Percentiles rank a stretch among this genome's conserved stretches.
phyloP scores from a whole-genome alignment of 2,888 invertebrate genomes.

The Cephus pulcher region DNA sequence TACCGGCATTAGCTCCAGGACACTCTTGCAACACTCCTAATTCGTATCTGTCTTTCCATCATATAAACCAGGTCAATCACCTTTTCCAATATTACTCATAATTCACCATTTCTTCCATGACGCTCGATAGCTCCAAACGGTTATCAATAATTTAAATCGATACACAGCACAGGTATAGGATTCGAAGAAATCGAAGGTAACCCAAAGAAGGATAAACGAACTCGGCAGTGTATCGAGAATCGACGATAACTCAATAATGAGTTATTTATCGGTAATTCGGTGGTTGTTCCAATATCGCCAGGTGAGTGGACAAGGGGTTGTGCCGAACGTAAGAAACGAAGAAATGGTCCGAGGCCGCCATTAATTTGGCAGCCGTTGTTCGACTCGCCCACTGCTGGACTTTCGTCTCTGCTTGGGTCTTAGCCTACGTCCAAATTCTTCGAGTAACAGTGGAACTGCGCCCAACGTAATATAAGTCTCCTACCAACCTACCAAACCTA shows the following conservation, averaged over 20 bases:
- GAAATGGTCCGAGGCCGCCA: constrained; percentile 48
- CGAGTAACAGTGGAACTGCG: constrained; percentile 40
- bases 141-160: background rate
- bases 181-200: background rate
- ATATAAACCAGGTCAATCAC: background rate
- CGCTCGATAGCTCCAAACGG: background rate
- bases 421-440: constrained; percentile 47
- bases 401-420: constrained; percentile 25
- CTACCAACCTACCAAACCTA: constrained; percentile 1
- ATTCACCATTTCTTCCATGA: background rate
- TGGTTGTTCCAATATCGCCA: constrained; percentile 45
- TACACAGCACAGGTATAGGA: background rate
- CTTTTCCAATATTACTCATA: background rate
- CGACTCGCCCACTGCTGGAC: constrained; percentile 44
- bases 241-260: constrained; percentile 46
- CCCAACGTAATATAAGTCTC: constrained; percentile 43
- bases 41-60: background rate
- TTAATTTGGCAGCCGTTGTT: constrained; percentile 56
- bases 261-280: constrained; percentile 53
- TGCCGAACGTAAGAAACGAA: constrained; percentile 32
- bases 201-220: constrained; percentile 1
- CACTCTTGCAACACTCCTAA: background rate
- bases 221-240: background rate
- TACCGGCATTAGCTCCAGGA: background rate
- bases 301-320: constrained; percentile 37